A percentile compares a stretch with the other conserved stretches of the same genome.
These are phyloP conservation scores for Antechinus flavipes DNA, from an alignment of 2,113 vertebrate genomes.

Conservation along the genomic window DNA sequence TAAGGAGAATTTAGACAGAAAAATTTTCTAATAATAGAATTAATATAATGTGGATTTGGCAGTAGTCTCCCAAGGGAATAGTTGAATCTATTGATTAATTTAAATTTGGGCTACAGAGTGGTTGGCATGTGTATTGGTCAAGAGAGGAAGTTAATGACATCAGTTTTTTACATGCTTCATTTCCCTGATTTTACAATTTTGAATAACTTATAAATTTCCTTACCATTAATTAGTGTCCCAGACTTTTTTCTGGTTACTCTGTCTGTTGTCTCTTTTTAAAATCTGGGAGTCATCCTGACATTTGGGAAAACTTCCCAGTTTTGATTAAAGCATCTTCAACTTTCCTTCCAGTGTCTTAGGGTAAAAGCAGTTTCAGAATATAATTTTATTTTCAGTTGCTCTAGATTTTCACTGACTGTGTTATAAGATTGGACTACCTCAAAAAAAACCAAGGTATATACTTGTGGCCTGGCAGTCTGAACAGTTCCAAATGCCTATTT, in stretches of 20 bases:
- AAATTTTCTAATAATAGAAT: slow-evolving; percentile 54
- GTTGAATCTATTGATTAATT: slow-evolving; percentile 52
- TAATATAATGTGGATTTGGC: slow-evolving; percentile 54
- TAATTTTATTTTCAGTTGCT: not conserved
- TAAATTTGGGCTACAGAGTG: slow-evolving; percentile 50
- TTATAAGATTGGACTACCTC: not conserved
- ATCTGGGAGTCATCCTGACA: slow-evolving; percentile 15
- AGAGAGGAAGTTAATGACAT: slow-evolving; percentile 25
- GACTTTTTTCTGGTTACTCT: slow-evolving; percentile 19
- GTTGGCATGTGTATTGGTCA: not conserved
- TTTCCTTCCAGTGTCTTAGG: slow-evolving; percentile 26
- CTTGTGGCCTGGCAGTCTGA: not conserved
- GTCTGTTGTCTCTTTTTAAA: not conserved
- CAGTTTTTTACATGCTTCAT: slow-evolving; percentile 10
- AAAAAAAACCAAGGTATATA: not conserved
- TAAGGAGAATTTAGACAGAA: slow-evolving; percentile 36
- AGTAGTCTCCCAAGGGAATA: slow-evolving; percentile 28
- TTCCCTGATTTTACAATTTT: not conserved
- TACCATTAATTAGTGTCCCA: slow-evolving; percentile 23
- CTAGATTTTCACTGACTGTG: not conserved
- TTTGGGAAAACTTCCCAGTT: not conserved
- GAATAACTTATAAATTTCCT: slow-evolving; percentile 43
- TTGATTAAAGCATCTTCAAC: not conserved
- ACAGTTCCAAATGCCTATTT: not conserved
- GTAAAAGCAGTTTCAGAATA: not conserved